Evolutionary conservation across 1,140 invertebrate genomes (phyloP).

Genomic region (Papilio aristodemus): DNA sequence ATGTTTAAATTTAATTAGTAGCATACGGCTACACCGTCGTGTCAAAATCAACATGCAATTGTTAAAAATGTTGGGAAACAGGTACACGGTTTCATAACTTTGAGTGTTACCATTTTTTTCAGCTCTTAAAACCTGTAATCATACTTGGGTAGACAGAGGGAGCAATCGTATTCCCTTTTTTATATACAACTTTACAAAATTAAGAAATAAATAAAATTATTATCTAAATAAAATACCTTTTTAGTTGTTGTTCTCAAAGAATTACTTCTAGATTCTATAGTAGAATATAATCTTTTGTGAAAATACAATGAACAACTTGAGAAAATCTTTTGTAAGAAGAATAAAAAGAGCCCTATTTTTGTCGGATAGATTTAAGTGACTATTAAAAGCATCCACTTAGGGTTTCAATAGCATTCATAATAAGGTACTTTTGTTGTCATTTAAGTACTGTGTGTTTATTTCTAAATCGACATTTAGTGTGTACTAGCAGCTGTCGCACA

Average conservation of each 20-base stretch:
- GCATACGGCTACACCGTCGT: background rate
- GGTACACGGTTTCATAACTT: background rate
- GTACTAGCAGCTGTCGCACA: too few relatives aligned
- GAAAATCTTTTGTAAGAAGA: background rate
- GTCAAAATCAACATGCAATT: background rate
- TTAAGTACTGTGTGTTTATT: background rate
- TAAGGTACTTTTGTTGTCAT: background rate
- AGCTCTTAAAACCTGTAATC: background rate
- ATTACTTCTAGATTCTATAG: too few relatives aligned
- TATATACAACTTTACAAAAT: too few relatives aligned
- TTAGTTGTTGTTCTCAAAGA: background rate
- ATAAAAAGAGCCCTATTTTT: conserved; percentile 1
- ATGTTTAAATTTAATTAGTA: conserved; percentile 14
- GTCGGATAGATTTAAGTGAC: background rate
- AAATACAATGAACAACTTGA: conserved; percentile 10
- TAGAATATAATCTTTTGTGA: conserved; percentile 15
- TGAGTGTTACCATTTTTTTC: background rate
- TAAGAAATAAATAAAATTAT: background rate
- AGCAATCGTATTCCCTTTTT: background rate
- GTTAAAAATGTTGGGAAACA: conserved; percentile 1
- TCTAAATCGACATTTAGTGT: background rate
- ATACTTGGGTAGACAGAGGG: background rate
- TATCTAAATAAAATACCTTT: background rate
- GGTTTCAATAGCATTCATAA: background rate
- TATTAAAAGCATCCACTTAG: conserved; percentile 1